These are phyloP conservation scores for Syrphus vitripennis DNA, from an alignment of 2,888 invertebrate species.

Conservation along the genomic window DNA sequence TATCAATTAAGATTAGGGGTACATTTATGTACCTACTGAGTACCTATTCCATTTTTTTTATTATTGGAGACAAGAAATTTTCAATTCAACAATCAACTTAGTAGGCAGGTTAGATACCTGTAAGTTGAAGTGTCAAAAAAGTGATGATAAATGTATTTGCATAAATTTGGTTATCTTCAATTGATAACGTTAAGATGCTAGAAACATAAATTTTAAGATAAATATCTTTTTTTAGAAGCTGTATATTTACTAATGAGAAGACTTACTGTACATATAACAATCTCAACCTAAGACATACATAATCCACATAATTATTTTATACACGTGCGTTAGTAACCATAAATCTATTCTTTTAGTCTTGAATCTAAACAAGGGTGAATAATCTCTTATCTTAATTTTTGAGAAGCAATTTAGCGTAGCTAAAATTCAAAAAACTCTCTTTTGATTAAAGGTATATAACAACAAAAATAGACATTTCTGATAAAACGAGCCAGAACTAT, in stretches of 20 bases:
- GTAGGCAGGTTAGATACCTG: too few species aligned
- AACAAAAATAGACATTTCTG: neutral
- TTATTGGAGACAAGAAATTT: slow-evolving; percentile 5
- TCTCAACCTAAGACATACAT: neutral
- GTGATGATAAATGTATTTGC: neutral
- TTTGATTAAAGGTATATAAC: neutral
- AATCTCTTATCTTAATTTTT: neutral
- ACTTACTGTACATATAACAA: neutral
- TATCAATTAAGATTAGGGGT: slow-evolving; percentile 5
- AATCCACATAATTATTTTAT: neutral
- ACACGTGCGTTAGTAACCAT: neutral
- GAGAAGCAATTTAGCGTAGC: neutral
- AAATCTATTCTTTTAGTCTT: neutral
- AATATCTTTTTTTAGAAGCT: neutral
- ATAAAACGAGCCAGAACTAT: too few species aligned
- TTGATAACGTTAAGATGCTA: neutral
- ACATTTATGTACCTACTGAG: neutral
- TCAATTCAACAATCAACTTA: neutral
- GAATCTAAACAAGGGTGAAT: neutral
- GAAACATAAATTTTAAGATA: too few species aligned
- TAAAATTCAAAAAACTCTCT: neutral
- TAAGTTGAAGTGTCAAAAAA: neutral
- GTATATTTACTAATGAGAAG: too few species aligned
- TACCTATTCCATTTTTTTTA: neutral
- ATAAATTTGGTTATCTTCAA: slow-evolving; percentile 13